Evolutionary conservation across 2,113 vertebrate species (phyloP).

Genomic region (Rhadina sibilatrix): DNA sequence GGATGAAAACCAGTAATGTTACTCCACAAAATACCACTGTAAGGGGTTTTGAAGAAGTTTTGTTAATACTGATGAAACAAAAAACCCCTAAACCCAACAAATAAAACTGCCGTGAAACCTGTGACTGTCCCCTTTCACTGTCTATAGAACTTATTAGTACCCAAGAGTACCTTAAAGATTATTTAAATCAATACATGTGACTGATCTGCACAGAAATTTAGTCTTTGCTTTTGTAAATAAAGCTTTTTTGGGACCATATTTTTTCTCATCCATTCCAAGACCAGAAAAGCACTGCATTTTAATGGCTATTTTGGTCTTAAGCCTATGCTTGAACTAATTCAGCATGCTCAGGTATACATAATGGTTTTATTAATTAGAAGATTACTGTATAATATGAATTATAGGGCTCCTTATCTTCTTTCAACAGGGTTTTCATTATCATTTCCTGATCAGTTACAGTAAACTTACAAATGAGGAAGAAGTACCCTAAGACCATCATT

Average conservation of each 20-base stretch:
- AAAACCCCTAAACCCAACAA: fast-evolving
- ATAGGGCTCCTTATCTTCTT: background rate
- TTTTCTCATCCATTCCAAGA: background rate
- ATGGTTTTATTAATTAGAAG: background rate
- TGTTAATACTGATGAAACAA: background rate
- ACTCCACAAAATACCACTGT: background rate
- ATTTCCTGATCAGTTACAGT: background rate
- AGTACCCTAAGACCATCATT: background rate
- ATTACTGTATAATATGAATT: background rate
- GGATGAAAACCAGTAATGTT: background rate
- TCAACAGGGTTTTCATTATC: background rate
- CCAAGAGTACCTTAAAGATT: background rate
- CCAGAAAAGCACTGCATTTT: background rate
- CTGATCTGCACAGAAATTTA: background rate
- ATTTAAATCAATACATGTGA: background rate
- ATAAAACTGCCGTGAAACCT: background rate
- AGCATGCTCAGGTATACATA: background rate
- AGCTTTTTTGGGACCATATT: background rate
- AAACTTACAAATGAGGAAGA: background rate
- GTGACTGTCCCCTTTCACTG: background rate
- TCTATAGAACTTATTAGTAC: background rate
- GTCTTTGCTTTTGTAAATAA: background rate
- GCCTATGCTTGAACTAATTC: background rate
- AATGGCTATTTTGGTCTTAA: background rate
- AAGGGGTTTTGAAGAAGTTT: background rate